Evolutionary conservation across 1,140 invertebrate species (phyloP), one percentile per base, ranked within the genome.

Genomic region (Venustaconcha ellipsiformis): DNA sequence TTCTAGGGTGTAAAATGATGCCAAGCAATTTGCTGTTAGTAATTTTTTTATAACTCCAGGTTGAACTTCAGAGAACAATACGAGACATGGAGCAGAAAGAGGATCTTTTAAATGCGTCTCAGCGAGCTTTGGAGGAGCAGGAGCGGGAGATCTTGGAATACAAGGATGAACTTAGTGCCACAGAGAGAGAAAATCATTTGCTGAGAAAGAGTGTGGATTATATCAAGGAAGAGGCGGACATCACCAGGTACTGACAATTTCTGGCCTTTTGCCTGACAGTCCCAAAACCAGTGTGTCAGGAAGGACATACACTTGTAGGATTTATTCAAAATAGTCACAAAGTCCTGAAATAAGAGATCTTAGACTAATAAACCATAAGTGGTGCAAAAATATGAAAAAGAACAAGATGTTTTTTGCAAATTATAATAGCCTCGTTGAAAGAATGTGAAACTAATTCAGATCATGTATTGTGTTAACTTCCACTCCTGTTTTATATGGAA

Each of bases 41-140:
- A 15, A 0, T n/a, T n/a, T 68, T n/a, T n/a, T 55, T n/a, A 14
- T 68, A 18, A n/a, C 18, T n/a, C 17, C 60, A 89, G 88, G 87
- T 86, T 67, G 86, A 87, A 14, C 70, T 89, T 18, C 87, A 89
- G 79, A 82, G 78, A 57, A 83, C 85, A 5, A 66, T 84, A n/a
- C 77, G 79, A 20, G 88, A 88, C 23, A 78, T 88, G 14, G 88
- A 88, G 14, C 74, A 83, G 18, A 85, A 83, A 59, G 87, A 88
- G 60, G 82, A 87, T 15, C 48, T 88, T 18, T 70, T 89, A 57
- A 82, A 89, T 48, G 81, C 83, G 1, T 86, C 85, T 0, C 82
- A 80, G 20, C 81, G 83, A 12, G 79, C 85, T 17, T 77, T 89
- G 56, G 80, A 84, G 67, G 77, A 83, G 26, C 86, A 89, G 64